Base-by-base conservation (phyloP, 2,113 vertebrate genomes). In the Centropus unirufus region DNA sequence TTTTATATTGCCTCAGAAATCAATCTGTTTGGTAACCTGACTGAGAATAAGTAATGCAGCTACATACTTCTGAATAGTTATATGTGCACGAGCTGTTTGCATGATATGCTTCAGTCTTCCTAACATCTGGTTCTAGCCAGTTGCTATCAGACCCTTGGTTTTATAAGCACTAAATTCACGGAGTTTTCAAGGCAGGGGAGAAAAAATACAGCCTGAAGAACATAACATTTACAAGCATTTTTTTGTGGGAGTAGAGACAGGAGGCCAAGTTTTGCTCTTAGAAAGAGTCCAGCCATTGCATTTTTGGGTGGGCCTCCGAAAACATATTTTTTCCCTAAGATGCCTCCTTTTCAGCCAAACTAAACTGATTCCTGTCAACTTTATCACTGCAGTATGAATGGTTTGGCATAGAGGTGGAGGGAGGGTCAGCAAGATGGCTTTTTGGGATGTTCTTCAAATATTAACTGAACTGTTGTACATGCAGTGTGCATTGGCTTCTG, bases 111-210 rank as follows among this genome's bases (percentile, higher is more conserved):
- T 89, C 93, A 95, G 92, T 92, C 78, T 87, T 92, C 67, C 87
- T 83, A 97, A 97, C 96, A 97, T 97, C 97, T 97, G 97, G 95
- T 94, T 97, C 95, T 59, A 91, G 93, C 96, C 94, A 89, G 66
- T 96, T 95, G 93, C 91, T 97, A 93, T 97, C 96, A 96, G 62
- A 67, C 83, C 68, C 64, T 87, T 87, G 78, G 93, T 96, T 98
- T 97, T 95, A 97, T 88, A 92, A 95, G 95, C 87, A 96, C 90
- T 97, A 95, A 92, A 96, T 95, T 97, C 79, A 89, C 93, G 94
- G 82, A 24, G 80, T 54, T 96, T 95, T 95, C 93, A 96, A 92
- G 91, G 75, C 69, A 68, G 47, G 32, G 36, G 1, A 5, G 67
- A 82, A 87, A 87, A 93, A 91, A 55, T 69, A 46, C 62, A 89